These are phyloP conservation scores for Sinocyclocheilus maitianheensis DNA, from an alignment of 2,113 vertebrate species.

Conservation along the genomic window DNA sequence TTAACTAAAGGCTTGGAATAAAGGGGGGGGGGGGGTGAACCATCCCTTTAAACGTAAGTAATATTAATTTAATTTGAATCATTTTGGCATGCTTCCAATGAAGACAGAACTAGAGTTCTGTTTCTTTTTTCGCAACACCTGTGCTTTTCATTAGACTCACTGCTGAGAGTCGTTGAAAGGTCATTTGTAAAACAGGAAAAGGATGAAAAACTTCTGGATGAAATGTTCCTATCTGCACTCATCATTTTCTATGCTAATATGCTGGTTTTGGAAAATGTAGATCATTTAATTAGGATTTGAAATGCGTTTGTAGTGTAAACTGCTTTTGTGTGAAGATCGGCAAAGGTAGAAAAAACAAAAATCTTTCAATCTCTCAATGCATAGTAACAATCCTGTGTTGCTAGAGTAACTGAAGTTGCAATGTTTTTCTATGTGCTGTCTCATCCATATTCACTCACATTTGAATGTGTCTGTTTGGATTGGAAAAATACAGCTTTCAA, in stretches of 20 bases:
- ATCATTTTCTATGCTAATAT: neutral
- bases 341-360: neutral
- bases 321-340: neutral
- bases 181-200: neutral
- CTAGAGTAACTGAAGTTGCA: neutral
- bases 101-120: neutral
- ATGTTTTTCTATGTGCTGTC: neutral
- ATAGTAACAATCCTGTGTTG: neutral
- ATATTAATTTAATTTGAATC: neutral
- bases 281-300: neutral
- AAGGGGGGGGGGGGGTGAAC: too few species aligned
- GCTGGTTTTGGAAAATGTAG: neutral
- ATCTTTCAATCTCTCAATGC: neutral
- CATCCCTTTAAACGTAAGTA: neutral
- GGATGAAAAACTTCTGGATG: neutral
- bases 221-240: neutral
- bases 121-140: neutral
- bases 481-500: neutral
- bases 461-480: neutral
- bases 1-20: neutral
- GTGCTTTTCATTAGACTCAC: neutral
- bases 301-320: neutral
- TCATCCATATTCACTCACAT: neutral
- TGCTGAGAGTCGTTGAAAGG: neutral
- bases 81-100: neutral